phyloP scores from a whole-genome alignment of 1,140 invertebrate species.

The Lepidurus packardi region DNA sequence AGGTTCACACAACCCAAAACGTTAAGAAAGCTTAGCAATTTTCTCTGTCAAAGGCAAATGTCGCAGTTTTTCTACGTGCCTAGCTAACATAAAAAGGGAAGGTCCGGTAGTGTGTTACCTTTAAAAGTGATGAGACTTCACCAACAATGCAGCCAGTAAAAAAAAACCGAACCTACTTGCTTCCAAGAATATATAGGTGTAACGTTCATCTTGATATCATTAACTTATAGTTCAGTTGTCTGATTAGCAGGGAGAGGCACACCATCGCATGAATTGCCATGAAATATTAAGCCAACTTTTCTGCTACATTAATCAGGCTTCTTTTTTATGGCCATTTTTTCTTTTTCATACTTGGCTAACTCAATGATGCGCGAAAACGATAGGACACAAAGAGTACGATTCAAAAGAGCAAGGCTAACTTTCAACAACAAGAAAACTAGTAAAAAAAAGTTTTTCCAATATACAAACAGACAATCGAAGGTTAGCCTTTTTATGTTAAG shows the following conservation, averaged over 20 bases:
- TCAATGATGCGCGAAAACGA: conserved; percentile 4
- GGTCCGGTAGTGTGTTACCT: not conserved
- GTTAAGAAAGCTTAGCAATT: not conserved
- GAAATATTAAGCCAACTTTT: not conserved
- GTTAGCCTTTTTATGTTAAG: too few relatives aligned
- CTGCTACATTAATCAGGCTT: not conserved
- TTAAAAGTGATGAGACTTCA: not conserved
- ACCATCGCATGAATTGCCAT: not conserved
- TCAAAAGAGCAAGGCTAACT: not conserved
- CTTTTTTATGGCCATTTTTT: not conserved
- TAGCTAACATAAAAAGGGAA: not conserved
- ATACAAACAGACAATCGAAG: not conserved
- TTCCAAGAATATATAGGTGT: not conserved
- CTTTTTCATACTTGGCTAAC: not conserved
- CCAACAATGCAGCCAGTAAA: not conserved
- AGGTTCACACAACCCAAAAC: conserved; percentile 5
- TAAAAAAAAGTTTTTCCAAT: not conserved
- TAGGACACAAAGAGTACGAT: not conserved
- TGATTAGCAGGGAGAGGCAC: not conserved
- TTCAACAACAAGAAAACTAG: not conserved
- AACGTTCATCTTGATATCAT: not conserved
- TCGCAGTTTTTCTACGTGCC: not conserved
- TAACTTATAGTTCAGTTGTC: not conserved
- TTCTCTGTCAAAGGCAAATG: not conserved
- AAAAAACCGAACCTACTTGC: not conserved